Evolutionary conservation across 2,888 invertebrate species (phyloP).

Genomic region (Neoaliturus tenellus): DNA sequence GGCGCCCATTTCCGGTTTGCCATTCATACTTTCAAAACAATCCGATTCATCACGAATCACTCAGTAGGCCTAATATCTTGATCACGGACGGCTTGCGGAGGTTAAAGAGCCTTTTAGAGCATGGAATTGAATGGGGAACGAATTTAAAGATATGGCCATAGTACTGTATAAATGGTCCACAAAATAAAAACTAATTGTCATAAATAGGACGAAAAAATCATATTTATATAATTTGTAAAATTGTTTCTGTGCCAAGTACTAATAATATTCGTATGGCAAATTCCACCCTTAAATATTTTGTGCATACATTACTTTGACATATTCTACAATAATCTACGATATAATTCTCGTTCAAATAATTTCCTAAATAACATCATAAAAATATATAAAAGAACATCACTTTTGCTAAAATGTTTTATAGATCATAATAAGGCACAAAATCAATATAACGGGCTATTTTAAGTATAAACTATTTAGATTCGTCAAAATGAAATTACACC

Average conservation of each 20-base stretch:
- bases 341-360: not conserved
- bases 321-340: not conserved
- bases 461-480: not conserved
- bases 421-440: slow-evolving; percentile 28
- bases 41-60: too few relatives aligned
- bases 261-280: not conserved
- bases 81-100: too few relatives aligned
- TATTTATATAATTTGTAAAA: too few relatives aligned
- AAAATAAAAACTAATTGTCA: too few relatives aligned
- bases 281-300: not conserved
- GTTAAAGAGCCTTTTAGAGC: too few relatives aligned
- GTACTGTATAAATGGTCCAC: too few relatives aligned
- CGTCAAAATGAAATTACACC: not conserved
- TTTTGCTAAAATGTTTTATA: not conserved
- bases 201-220: too few relatives aligned
- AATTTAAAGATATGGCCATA: too few relatives aligned
- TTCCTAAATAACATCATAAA: slow-evolving; percentile 9
- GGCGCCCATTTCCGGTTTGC: not conserved
- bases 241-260: not conserved
- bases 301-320: not conserved
- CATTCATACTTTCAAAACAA: not conserved
- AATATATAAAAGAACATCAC: not conserved
- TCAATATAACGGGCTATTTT: slow-evolving; percentile 22
- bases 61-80: too few relatives aligned
- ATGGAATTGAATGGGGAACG: too few relatives aligned